Percentiles rank a stretch among this genome's conserved stretches.
Conservation (phyloP, 2,888 invertebrate genomes). For the Coecobrya sp. region DNA sequence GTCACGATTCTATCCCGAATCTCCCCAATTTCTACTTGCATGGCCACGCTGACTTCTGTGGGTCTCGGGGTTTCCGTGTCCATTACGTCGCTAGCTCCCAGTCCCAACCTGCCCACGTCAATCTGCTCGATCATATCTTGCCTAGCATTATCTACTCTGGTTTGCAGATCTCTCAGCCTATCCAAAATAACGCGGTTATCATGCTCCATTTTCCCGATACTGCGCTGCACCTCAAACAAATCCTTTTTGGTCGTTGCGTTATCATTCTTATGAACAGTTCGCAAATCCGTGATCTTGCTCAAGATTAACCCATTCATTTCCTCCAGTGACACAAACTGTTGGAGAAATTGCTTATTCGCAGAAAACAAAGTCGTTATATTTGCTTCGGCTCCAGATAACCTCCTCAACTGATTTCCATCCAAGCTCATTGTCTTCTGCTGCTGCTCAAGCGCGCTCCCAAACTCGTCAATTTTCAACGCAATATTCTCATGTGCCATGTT, state of each 20-base stretch:
- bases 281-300: constrained; percentile 77
- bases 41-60: constrained; percentile 45
- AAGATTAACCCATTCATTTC: constrained; percentile 79
- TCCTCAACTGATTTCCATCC: constrained; percentile 36
- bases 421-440: constrained; percentile 8
- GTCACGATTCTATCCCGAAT: constrained; percentile 78
- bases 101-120: constrained; percentile 67
- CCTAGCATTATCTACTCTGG: constrained; percentile 60
- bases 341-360: constrained; percentile 73
- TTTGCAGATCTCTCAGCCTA: constrained; percentile 69
- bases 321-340: constrained; percentile 74
- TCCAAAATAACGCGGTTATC: constrained; percentile 63
- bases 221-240: constrained; percentile 56
- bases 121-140: constrained; percentile 51
- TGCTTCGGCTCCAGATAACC: constrained; percentile 69
- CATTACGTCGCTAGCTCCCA: constrained; percentile 17
- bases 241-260: constrained; percentile 77
- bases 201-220: constrained; percentile 64
- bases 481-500: constrained; percentile 83
- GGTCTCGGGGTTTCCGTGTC: constrained; percentile 58
- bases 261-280: constrained; percentile 78
- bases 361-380: constrained; percentile 79
- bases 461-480: constrained; percentile 77
- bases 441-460: constrained; percentile 15
- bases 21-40: constrained; percentile 76